A percentile compares a stretch with the other conserved stretches of the same genome.
These are phyloP conservation scores for Sphyrna mokarran DNA, from an alignment of 2,113 vertebrate genomes.

Conservation along the genomic window DNA sequence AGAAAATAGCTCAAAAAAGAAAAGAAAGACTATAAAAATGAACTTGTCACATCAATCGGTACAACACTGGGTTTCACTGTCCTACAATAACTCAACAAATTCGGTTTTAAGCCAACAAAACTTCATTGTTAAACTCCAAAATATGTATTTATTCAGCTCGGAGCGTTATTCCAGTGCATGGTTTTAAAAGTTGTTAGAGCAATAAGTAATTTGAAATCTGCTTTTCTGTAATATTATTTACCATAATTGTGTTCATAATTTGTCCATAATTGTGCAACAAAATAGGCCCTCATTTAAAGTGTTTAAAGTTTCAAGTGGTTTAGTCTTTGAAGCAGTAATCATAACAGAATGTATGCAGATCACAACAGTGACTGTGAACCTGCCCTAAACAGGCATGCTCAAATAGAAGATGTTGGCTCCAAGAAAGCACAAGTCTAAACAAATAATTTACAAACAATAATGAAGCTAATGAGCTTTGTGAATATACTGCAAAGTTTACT, in stretches of 20 bases:
- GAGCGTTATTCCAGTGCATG: not conserved
- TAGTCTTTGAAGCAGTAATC: not conserved
- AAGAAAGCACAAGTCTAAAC: not conserved
- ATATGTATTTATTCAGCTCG: not conserved
- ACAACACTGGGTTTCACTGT: not conserved
- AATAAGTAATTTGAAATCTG: not conserved
- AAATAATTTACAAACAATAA: conserved; percentile 35
- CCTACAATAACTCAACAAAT: not conserved
- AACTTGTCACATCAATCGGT: not conserved
- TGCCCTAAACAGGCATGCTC: not conserved
- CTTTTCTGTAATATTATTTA: not conserved
- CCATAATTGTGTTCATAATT: no score
- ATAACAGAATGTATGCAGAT: not conserved
- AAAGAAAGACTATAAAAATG: not conserved
- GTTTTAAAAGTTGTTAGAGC: not conserved
- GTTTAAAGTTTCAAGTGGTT: not conserved
- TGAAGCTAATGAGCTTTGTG: conserved; percentile 36
- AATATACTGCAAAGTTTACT: conserved; percentile 38
- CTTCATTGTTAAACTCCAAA: not conserved
- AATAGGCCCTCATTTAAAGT: not conserved
- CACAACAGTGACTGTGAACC: not conserved
- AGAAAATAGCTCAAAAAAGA: not conserved
- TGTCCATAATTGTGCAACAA: not conserved
- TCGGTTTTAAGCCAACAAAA: not conserved
- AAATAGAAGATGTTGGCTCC: not conserved